Percentiles rank a stretch among this genome's conserved stretches.
Conservation (phyloP, 1,140 invertebrate species). For the Magallana angulata region DNA sequence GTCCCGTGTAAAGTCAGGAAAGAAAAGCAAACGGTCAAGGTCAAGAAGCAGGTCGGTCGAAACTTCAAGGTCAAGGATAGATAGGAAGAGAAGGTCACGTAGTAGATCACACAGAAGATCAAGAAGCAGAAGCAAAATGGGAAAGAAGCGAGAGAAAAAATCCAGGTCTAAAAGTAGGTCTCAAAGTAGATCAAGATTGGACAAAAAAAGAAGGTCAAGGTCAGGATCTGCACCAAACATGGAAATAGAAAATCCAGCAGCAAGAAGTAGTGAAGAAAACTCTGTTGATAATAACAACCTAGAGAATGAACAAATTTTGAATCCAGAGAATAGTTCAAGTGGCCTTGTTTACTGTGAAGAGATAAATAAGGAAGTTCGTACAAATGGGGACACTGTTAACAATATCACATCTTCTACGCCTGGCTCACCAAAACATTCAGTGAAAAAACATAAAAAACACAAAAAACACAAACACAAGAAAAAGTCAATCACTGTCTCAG, state of each 20-base stretch:
- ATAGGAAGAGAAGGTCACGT: background rate
- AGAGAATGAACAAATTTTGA: background rate
- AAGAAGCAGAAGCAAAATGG: background rate
- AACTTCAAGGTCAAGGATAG: conserved; percentile 35
- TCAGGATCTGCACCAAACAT: background rate
- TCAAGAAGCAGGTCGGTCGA: conserved; percentile 58
- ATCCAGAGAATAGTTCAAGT: background rate
- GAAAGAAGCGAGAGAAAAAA: conserved; percentile 28
- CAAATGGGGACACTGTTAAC: background rate
- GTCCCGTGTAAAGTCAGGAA: conserved; percentile 45
- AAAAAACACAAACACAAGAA: conserved; percentile 49
- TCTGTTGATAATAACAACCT: background rate
- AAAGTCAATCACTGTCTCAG: background rate
- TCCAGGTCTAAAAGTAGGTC: conserved; percentile 59
- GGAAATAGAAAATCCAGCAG: background rate
- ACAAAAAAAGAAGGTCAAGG: conserved; percentile 4
- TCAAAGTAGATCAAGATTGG: conserved; percentile 13
- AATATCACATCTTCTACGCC: background rate
- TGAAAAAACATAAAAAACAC: conserved; percentile 45
- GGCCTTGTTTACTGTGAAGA: background rate
- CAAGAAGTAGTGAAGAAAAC: background rate
- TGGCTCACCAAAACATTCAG: background rate
- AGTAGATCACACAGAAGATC: background rate
- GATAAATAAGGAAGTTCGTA: background rate
- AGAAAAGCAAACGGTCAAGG: conserved; percentile 52